These are phyloP conservation scores for Epizoanthus illoricatus DNA, from an alignment of 92 coral and sea anemone genomes.

Conservation along the genomic window DNA sequence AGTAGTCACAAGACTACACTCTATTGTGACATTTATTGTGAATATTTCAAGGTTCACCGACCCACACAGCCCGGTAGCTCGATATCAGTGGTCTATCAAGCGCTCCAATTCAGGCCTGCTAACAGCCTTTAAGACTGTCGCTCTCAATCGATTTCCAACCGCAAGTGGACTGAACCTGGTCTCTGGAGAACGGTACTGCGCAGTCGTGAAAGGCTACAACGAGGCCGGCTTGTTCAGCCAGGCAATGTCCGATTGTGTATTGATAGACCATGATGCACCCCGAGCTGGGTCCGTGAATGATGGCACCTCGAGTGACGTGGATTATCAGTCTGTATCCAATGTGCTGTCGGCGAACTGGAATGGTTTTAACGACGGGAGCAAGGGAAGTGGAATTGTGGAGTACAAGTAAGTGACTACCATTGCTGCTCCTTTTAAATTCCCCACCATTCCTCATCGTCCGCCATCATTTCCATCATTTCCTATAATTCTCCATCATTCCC, in stretches of 20 bases:
- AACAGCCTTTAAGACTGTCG: slow-evolving; percentile 57
- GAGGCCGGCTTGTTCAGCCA: slow-evolving; percentile 81
- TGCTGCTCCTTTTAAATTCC: too few relatives aligned
- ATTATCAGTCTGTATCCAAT: slow-evolving; percentile 75
- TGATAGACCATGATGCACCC: slow-evolving; percentile 91
- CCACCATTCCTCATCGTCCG: too few relatives aligned
- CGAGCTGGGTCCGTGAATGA: slow-evolving; percentile 83
- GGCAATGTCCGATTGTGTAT: slow-evolving; percentile 78
- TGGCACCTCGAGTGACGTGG: slow-evolving; percentile 71
- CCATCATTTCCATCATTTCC: too few relatives aligned
- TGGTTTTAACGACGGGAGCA: slow-evolving; percentile 81
- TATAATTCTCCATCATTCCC: too few relatives aligned
- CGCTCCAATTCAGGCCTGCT: slow-evolving; percentile 69
- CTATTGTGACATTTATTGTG: too few relatives aligned
- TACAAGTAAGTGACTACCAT: slow-evolving; percentile 29
- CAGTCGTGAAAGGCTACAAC: slow-evolving; percentile 81
- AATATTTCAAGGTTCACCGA: slow-evolving; percentile 55
- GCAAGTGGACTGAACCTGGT: slow-evolving; percentile 71
- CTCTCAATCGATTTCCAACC: slow-evolving; percentile 53
- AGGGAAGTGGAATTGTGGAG: slow-evolving; percentile 89
- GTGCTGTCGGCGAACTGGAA: slow-evolving; percentile 79
- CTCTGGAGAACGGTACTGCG: slow-evolving; percentile 79
- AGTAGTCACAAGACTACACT: too few relatives aligned
- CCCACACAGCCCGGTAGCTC: slow-evolving; percentile 70
- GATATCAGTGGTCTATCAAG: slow-evolving; percentile 76